Conservation (phyloP, 2,888 invertebrate species). For the Ormyrus nitidulus region DNA sequence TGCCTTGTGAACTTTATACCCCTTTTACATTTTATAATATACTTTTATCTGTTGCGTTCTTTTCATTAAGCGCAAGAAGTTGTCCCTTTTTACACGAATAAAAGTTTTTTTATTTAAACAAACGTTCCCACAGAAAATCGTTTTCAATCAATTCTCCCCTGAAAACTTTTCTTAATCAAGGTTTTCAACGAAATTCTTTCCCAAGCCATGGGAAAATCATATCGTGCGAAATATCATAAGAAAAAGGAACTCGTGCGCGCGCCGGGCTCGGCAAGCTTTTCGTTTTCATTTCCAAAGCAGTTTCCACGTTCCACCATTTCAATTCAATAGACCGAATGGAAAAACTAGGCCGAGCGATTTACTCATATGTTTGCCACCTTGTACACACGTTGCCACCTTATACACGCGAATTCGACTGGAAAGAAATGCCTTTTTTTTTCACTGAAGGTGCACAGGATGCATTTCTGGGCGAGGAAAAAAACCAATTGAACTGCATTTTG, state of each 20-base stretch:
- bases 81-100: no score
- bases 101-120: no score
- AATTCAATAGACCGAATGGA: conserved; percentile 52
- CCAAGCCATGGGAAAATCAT: conserved; percentile 1
- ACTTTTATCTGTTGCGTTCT: no score
- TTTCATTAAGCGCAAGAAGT: no score
- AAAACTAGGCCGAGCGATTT: conserved; percentile 49
- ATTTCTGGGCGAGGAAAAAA: conserved; percentile 6
- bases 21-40: no score
- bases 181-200: conserved; percentile 35
- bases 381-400: conserved; percentile 1
- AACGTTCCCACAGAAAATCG: no score
- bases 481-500: conserved; percentile 6
- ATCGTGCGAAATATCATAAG: conserved; percentile 12
- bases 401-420: background rate
- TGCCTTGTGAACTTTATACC: no score
- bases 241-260: conserved; percentile 29
- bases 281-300: conserved; percentile 55
- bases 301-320: conserved; percentile 37
- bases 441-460: background rate
- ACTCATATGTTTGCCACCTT: conserved; percentile 18
- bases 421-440: conserved; percentile 23
- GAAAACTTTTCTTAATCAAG: no score
- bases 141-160: no score
- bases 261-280: conserved; percentile 54